Evolutionary conservation across 1,140 invertebrate genomes (phyloP), one percentile per base, ranked within the genome.

Genomic region (Bombus affinis): DNA sequence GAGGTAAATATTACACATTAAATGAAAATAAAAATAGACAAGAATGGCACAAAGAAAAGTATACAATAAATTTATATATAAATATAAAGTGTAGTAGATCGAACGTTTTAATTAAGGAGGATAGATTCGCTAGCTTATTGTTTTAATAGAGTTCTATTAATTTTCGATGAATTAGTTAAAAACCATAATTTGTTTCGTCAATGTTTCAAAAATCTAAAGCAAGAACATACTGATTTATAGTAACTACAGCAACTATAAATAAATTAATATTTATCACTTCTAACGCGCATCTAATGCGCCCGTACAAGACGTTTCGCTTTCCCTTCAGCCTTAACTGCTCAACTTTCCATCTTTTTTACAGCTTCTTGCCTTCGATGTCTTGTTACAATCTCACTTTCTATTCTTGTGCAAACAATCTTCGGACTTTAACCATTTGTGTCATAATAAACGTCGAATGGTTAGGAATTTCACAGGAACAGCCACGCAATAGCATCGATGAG

Each of bases 341-440:
- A 5, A 83, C 81, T 77, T 83, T 84, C 66, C 66, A 79, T 62
- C 53, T 59, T 79, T 25, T 47, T 18, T 28, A 53, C 47, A 53
- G 6, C 18, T 53, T 53, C 47, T 22, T 53, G 47, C 74, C 25
- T 35, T n/a, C 59, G 35, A 18, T 22, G 1, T 3, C 18, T 9
- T 77, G 28, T 77, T 57, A 77, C n/a, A 39, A 78, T 71, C 74
- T n/a, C 47, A 39, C 82, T 84, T 84, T 57, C 82, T 32, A 68
- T 42, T 84, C 32, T 28, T 39, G 9, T 22, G 35, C 35, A 70
- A 37, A 47, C 8, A 35, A 57, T 15, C 9, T 59, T 53, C 47
- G 8, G 28, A 0, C 22, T 68, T 57, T 57, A 15, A 39, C 1
- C 37, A 12, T 25, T 53, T 22, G 22, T 13, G 37, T 76, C 15